These are phyloP conservation scores for Asteroscopus sphinx DNA, from an alignment of 2,888 invertebrate genomes.

Conservation along the genomic window DNA sequence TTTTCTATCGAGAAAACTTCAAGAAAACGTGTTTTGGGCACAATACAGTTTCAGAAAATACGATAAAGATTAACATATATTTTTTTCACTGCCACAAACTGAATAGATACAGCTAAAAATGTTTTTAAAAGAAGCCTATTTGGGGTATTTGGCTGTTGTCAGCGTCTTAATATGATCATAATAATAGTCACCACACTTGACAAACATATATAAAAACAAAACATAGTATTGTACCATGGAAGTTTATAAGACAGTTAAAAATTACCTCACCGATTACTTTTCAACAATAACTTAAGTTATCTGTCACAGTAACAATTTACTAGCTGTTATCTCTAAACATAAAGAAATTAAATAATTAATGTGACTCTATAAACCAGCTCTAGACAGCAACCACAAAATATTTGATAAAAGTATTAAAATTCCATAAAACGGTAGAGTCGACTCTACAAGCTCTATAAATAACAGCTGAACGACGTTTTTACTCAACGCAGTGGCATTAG, in stretches of 20 bases:
- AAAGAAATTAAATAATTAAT: slow-evolving; percentile 24
- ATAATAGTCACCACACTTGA: too few species aligned
- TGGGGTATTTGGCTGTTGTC: too few species aligned
- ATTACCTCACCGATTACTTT: background rate
- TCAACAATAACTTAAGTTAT: background rate
- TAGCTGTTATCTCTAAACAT: slow-evolving; percentile 20
- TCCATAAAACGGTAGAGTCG: slow-evolving; percentile 27
- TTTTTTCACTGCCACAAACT: too few species aligned
- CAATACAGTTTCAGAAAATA: too few species aligned
- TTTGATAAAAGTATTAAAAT: slow-evolving; percentile 48
- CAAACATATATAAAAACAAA: too few species aligned
- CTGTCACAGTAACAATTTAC: slow-evolving; percentile 7
- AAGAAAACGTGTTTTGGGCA: too few species aligned
- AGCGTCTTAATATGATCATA: too few species aligned
- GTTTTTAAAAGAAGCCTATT: too few species aligned
- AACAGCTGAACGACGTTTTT: slow-evolving; percentile 29
- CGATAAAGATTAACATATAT: too few species aligned
- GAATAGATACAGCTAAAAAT: too few species aligned
- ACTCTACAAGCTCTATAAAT: slow-evolving; percentile 40
- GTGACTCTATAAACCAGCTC: slow-evolving; percentile 9
- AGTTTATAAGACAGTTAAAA: background rate
- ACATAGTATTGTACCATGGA: too few species aligned
- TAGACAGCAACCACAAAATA: slow-evolving; percentile 26
- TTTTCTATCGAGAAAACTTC: too few species aligned
- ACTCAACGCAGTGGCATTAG: slow-evolving; percentile 46